Conservation (phyloP, 2,113 vertebrate genomes). For the Galeopterus variegatus region DNA sequence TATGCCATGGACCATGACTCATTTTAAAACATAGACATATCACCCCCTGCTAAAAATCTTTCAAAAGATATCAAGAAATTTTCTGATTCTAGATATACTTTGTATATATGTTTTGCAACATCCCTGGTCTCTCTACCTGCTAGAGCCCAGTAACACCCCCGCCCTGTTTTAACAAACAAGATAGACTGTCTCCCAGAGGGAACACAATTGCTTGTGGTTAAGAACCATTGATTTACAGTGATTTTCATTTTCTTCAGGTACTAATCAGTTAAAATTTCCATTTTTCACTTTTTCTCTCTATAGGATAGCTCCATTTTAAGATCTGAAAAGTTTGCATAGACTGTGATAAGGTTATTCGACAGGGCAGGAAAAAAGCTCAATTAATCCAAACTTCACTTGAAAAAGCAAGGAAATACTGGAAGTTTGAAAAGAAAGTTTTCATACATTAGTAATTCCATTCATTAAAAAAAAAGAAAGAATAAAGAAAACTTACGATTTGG, state of each 20-base stretch:
- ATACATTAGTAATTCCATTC: neutral
- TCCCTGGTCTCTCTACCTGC: no score
- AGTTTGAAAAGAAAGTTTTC: neutral
- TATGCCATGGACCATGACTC: fast-evolving
- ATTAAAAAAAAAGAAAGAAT: neutral
- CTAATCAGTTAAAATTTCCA: neutral
- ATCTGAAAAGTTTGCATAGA: neutral
- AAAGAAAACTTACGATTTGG: neutral
- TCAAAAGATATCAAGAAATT: neutral
- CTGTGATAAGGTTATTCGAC: neutral
- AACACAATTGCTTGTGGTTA: neutral
- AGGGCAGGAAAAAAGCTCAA: neutral
- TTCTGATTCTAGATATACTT: neutral
- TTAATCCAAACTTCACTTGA: neutral
- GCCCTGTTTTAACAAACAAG: neutral
- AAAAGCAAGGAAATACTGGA: neutral
- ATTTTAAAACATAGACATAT: neutral
- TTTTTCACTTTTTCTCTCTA: neutral
- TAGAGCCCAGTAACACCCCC: neutral
- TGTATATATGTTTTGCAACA: neutral
- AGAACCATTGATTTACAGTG: neutral
- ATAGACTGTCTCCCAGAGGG: neutral
- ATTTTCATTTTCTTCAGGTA: neutral
- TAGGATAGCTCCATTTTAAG: neutral
- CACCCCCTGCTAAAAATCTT: neutral